Base-by-base conservation (phyloP, 2,113 vertebrate genomes). In the Aythya baeri region DNA sequence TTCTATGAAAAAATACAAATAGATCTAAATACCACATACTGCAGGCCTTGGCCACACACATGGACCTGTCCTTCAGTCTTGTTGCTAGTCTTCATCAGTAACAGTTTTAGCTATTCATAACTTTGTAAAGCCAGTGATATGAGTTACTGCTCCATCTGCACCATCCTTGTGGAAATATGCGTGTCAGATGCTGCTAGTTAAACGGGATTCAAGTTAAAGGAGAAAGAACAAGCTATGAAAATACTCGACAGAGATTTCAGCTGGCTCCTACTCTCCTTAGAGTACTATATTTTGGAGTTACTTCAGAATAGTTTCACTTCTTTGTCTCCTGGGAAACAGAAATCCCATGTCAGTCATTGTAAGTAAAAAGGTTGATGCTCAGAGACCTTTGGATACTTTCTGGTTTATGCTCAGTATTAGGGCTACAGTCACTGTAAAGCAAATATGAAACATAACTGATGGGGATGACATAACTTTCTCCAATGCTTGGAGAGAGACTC, bases 101-200 rank as follows among this genome's bases (percentile, higher is more conserved):
- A 66, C 55, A 70, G 66, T 92, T 91, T 97, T 49, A 93, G 32
- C 71, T 92, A 21, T 83, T 93, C 23, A 8, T 89, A 95, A 50
- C 70, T 91, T 58, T 5, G 4, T 61, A 82, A 74, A 92, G 58
- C 94, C 84, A 92, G 81, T 7, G 32, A 92, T 97, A 89, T 97
- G 95, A 96, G 86, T 97, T 95, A 95, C 84, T 85, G 89, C 71
- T 96, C 94, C 94, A 97, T 97, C 96, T 96, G 95, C 62, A 91
- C 81, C 41, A 95, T 91, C 81, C 82, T 93, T 73, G 62, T 73
- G 87, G 95, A 97, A 96, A 96, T 91, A 91, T 94, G 87, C 91
- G 89, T 32, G 78, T 72, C 95, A 96, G 91, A 90, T 95, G 94
- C 87, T 94, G n/a, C 74, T 91, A 89, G 95, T 92, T 95, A 89